These are phyloP conservation scores for Nephotettix cincticeps DNA, from an alignment of 1,140 invertebrate species.

Conservation along the genomic window DNA sequence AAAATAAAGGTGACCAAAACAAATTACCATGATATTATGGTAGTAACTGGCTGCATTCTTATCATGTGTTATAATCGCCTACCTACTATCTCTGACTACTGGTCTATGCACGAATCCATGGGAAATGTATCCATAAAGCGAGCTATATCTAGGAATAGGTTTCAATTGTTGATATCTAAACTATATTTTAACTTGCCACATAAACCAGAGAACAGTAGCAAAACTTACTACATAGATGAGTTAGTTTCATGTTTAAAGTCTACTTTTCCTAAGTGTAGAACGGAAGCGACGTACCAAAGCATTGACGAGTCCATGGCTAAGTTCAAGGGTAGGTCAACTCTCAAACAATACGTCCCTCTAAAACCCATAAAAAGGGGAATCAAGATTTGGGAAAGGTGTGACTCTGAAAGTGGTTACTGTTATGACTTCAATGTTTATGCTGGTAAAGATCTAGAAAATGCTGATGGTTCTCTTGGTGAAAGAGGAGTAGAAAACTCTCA, in stretches of 20 bases:
- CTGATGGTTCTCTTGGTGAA: constrained; percentile 35
- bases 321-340: constrained; percentile 38
- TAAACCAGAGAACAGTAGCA: constrained; percentile 32
- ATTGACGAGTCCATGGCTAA: constrained; percentile 39
- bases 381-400: constrained; percentile 43
- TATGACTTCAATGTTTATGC: too few species aligned
- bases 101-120: constrained; percentile 36
- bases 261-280: constrained; percentile 34
- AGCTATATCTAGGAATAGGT: constrained; percentile 38
- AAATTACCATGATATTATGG: constrained; percentile 27
- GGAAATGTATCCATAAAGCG: constrained; percentile 40
- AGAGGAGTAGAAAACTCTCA: constrained; percentile 37
- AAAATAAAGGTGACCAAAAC: background rate
- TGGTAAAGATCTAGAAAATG: constrained; percentile 32
- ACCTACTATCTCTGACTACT: constrained; percentile 30
- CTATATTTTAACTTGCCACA: constrained; percentile 39
- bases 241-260: constrained; percentile 29
- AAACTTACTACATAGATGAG: constrained; percentile 39
- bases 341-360: constrained; percentile 43
- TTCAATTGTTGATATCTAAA: constrained; percentile 36
- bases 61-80: constrained; percentile 30
- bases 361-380: constrained; percentile 45
- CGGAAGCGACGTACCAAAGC: background rate
- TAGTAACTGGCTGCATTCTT: constrained; percentile 20
- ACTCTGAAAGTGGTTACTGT: constrained; percentile 39